Conservation (phyloP, 1,140 invertebrate genomes). For the Diorhabda sublineata region DNA sequence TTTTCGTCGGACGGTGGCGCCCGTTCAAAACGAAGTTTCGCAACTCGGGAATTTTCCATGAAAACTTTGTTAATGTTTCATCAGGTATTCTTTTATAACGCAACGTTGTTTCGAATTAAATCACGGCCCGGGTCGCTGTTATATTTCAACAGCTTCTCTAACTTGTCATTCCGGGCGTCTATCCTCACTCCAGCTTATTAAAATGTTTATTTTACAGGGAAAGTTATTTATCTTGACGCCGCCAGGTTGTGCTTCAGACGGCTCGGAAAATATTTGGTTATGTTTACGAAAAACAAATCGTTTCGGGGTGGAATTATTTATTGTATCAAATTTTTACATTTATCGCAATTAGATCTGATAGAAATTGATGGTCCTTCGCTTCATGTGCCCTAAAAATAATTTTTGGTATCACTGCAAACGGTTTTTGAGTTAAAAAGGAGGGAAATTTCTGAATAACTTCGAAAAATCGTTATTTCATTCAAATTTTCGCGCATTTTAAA, state of each 20-base stretch:
- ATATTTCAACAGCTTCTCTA: conserved; percentile 15
- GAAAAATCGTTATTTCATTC: no score
- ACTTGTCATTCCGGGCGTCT: conserved; percentile 8
- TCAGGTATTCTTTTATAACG: conserved; percentile 16
- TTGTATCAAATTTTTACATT: neutral
- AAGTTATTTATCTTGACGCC: conserved; percentile 9
- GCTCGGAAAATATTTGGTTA: neutral
- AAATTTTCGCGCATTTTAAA: no score
- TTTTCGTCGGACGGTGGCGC: neutral
- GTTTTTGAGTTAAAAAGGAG: no score
- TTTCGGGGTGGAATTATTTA: neutral
- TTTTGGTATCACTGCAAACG: no score
- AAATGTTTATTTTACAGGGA: conserved; percentile 8
- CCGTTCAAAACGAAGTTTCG: conserved; percentile 6
- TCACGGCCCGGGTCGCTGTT: conserved; percentile 3
- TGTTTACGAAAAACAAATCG: neutral
- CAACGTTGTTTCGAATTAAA: conserved; percentile 15
- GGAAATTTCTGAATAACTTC: no score
- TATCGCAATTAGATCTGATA: no score
- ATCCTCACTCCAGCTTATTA: conserved; percentile 1
- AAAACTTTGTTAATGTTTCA: conserved; percentile 16
- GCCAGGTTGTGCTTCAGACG: no score
- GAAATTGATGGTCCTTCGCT: no score
- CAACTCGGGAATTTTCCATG: conserved; percentile 5
- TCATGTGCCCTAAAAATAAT: no score